Conservation (phyloP, 92 coral and sea anemone genomes). For the Pocillopora grandis region DNA sequence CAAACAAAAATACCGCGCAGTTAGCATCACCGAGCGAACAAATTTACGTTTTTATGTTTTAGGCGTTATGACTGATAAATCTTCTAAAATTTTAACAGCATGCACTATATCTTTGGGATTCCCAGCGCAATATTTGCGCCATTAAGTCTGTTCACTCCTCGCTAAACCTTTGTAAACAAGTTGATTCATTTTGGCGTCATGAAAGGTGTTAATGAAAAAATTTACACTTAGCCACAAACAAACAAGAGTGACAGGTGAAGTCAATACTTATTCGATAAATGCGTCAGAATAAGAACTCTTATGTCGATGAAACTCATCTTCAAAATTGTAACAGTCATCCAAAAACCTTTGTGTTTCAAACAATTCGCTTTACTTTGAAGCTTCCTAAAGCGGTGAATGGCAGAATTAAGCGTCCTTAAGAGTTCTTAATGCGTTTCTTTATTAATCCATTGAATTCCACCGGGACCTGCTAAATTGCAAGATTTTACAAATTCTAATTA, state of each 20-base stretch:
- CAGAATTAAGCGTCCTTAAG: background rate
- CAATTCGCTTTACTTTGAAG: background rate
- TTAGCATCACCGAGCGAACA: too few relatives aligned
- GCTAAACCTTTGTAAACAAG: background rate
- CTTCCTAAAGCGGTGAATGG: background rate
- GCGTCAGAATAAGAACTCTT: background rate
- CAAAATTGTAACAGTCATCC: background rate
- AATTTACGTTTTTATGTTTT: too few relatives aligned
- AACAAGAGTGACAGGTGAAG: background rate
- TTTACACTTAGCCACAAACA: slow-evolving; percentile 7
- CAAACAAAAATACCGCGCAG: too few relatives aligned
- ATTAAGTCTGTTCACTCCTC: background rate
- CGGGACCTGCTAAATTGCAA: background rate
- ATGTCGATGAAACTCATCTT: background rate
- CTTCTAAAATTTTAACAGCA: too few relatives aligned
- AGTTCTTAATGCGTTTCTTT: background rate
- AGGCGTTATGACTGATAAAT: too few relatives aligned
- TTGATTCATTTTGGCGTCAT: background rate
- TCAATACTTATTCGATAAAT: background rate
- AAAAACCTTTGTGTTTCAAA: background rate
- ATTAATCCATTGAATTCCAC: slow-evolving; percentile 6
- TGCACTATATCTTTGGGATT: background rate
- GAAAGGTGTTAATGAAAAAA: background rate
- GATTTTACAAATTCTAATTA: slow-evolving; percentile 26
- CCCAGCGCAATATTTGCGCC: background rate